Evolutionary conservation across 1,140 invertebrate genomes (phyloP).

Genomic region (Phymastichus coffea): DNA sequence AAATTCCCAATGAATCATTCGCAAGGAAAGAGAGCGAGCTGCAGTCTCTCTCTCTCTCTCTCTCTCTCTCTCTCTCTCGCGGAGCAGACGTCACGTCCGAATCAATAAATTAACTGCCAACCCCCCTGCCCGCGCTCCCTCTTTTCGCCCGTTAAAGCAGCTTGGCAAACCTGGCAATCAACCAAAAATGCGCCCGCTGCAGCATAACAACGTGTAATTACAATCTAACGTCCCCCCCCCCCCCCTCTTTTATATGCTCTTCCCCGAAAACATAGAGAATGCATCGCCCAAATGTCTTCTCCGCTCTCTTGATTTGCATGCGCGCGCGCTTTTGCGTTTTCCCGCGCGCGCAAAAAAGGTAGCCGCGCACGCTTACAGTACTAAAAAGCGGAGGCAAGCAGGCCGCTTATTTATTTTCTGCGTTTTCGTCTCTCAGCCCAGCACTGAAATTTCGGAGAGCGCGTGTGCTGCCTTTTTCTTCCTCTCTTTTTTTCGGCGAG

Average conservation of each 20-base stretch:
- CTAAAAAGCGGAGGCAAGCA: not conserved
- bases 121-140: too few relatives aligned
- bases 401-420: slow-evolving; percentile 26
- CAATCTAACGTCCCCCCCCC: too few relatives aligned
- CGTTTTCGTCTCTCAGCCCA: slow-evolving; percentile 19
- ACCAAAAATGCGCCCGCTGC: not conserved
- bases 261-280: not conserved
- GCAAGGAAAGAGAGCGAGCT: too few relatives aligned
- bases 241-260: too few relatives aligned
- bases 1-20: too few relatives aligned
- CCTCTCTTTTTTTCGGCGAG: not conserved
- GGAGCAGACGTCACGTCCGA: slow-evolving; percentile 2
- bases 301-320: not conserved
- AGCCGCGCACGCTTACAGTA: too few relatives aligned
- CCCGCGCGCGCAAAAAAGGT: not conserved
- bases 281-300: not conserved
- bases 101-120: slow-evolving; percentile 17
- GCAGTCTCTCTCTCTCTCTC: too few relatives aligned
- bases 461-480: not conserved
- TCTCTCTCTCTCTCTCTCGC: too few relatives aligned
- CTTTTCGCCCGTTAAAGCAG: not conserved
- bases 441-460: slow-evolving; percentile 4
- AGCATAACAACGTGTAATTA: slow-evolving; percentile 6
- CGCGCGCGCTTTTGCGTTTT: not conserved
- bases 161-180: slow-evolving; percentile 12